A percentile compares a stretch with the other conserved stretches of the same genome.
phyloP scores from a whole-genome alignment of 2,888 invertebrate species.

The Netelia melanura region DNA sequence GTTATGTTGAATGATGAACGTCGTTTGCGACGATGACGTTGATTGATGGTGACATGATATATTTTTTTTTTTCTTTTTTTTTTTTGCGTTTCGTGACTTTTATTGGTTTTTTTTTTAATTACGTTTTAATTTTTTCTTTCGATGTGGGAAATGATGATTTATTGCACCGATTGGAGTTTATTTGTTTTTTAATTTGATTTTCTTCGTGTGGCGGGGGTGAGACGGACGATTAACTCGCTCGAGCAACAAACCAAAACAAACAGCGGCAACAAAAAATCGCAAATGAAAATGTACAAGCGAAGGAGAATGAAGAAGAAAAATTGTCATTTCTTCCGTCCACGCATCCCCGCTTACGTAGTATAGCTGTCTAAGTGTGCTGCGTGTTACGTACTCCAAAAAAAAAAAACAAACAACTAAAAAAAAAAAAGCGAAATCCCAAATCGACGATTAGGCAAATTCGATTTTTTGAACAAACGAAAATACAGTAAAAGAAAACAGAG shows the following conservation, averaged over 20 bases:
- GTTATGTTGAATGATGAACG: slow-evolving; percentile 76
- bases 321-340: slow-evolving; percentile 71
- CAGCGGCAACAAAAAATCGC: slow-evolving; percentile 9
- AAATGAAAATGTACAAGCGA: neutral
- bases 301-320: slow-evolving; percentile 14
- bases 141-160: slow-evolving; percentile 77
- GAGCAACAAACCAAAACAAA: slow-evolving; percentile 46
- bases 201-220: slow-evolving; percentile 80
- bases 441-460: slow-evolving; percentile 37
- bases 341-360: slow-evolving; percentile 81
- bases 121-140: slow-evolving; percentile 46
- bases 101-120: too few relatives aligned
- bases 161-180: slow-evolving; percentile 78
- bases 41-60: slow-evolving; percentile 72
- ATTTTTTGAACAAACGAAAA: neutral
- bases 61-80: slow-evolving; percentile 53
- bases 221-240: slow-evolving; percentile 75
- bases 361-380: slow-evolving; percentile 83
- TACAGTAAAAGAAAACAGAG: slow-evolving; percentile 3
- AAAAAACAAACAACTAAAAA: slow-evolving; percentile 2
- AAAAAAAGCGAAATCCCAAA: slow-evolving; percentile 40
- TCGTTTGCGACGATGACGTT: slow-evolving; percentile 73
- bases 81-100: slow-evolving; percentile 9
- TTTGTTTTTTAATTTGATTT: slow-evolving; percentile 70
- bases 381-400: slow-evolving; percentile 77